These are phyloP conservation scores for Drosophila kokeensis DNA, from an alignment of 2,888 invertebrate species.

Conservation along the genomic window DNA sequence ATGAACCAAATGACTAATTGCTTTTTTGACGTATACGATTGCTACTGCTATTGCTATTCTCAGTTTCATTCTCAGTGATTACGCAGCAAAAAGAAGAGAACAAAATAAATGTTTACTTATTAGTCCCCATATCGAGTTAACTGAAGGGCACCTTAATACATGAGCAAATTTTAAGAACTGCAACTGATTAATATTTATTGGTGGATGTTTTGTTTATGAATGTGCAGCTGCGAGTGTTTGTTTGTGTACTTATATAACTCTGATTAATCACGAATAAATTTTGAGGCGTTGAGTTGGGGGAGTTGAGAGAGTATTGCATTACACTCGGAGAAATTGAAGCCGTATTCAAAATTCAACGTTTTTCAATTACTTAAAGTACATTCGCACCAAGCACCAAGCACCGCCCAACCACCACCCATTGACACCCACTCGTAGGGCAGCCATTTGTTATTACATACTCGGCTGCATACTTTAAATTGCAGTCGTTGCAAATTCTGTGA, in stretches of 20 bases:
- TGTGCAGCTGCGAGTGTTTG: neutral
- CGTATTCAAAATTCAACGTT: neutral
- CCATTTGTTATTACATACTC: constrained; percentile 55
- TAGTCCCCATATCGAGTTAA: constrained; percentile 8
- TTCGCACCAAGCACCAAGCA: neutral
- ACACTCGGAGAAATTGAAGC: neutral
- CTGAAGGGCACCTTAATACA: constrained; percentile 5
- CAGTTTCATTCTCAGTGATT: constrained; percentile 11
- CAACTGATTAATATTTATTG: neutral
- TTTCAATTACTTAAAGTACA: constrained; percentile 2
- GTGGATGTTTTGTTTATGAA: neutral
- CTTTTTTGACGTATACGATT: constrained; percentile 4
- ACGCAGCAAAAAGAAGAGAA: constrained; percentile 1
- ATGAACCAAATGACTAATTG: constrained; percentile 42
- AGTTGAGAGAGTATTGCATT: neutral
- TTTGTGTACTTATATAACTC: neutral
- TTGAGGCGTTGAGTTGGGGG: neutral
- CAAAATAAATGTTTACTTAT: neutral
- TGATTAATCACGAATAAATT: neutral
- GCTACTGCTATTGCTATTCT: neutral
- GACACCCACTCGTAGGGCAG: constrained; percentile 6
- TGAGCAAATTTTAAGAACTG: constrained; percentile 2
- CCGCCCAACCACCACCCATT: neutral
- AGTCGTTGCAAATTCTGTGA: constrained; percentile 68
- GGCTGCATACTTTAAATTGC: constrained; percentile 61